A percentile compares a stretch with the other conserved stretches of the same genome.
Conservation (phyloP, 2,113 vertebrate genomes). For the Copsychus sechellarum region DNA sequence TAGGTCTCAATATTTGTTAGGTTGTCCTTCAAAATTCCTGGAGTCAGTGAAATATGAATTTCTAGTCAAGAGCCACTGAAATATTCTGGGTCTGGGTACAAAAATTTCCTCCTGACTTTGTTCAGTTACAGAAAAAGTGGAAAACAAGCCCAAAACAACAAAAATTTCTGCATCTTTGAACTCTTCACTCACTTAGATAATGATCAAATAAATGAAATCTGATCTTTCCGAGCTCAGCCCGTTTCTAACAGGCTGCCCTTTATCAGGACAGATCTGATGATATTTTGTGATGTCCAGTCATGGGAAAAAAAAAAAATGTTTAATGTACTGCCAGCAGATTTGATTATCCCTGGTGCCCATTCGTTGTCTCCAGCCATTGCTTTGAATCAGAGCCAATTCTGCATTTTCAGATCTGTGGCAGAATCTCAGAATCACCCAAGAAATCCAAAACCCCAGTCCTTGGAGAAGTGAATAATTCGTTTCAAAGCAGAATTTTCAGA, state of each 20-base stretch:
- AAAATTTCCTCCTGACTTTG: neutral
- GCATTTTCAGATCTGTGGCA: conserved; percentile 47
- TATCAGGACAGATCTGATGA: conserved; percentile 60
- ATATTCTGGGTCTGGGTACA: neutral
- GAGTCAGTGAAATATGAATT: neutral
- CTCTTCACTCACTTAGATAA: conserved; percentile 13
- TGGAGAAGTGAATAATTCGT: neutral
- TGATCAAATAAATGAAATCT: conserved; percentile 23
- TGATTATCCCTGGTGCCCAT: conserved; percentile 62
- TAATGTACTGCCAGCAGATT: conserved; percentile 69
- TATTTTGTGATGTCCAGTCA: conserved; percentile 63
- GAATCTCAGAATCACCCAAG: conserved; percentile 30
- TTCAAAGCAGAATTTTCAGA: neutral
- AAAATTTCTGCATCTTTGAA: neutral
- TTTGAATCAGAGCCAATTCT: conserved; percentile 45
- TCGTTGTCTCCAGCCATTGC: conserved; percentile 46
- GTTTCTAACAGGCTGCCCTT: conserved; percentile 61
- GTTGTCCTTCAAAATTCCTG: neutral
- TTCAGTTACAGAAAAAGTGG: neutral
- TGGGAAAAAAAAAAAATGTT: conserved; percentile 24
- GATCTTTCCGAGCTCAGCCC: conserved; percentile 20
- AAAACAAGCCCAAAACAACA: neutral
- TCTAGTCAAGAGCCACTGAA: neutral
- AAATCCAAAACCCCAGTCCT: conserved; percentile 50
- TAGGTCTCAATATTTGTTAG: neutral